These are phyloP conservation scores for Hyposoter didymator DNA, from an alignment of 2,888 invertebrate species.

Conservation along the genomic window DNA sequence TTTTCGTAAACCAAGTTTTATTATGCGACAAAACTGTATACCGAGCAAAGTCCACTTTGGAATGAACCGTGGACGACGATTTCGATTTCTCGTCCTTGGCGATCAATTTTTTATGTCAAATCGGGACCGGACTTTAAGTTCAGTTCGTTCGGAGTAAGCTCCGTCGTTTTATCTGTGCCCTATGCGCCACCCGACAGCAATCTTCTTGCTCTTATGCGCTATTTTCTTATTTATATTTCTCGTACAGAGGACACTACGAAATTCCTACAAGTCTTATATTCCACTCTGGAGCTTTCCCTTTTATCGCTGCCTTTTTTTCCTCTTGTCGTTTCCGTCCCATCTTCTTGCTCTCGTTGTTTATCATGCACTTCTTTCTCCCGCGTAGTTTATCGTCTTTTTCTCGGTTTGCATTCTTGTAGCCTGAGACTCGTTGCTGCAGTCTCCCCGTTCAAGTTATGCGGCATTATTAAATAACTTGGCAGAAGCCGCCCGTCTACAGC, in stretches of 20 bases:
- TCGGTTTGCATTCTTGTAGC: slow-evolving; percentile 8
- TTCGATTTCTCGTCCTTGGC: slow-evolving; percentile 3
- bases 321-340: slow-evolving; percentile 1
- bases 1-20: background rate
- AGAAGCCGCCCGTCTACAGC: slow-evolving; percentile 63
- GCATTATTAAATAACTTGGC: slow-evolving; percentile 71
- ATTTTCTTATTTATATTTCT: slow-evolving; percentile 67
- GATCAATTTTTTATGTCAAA: background rate
- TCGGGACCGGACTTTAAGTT: background rate
- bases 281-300: slow-evolving; percentile 14
- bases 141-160: slow-evolving; percentile 1
- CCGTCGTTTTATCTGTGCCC: background rate
- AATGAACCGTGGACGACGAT: background rate
- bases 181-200: background rate
- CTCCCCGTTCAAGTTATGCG: slow-evolving; percentile 61
- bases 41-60: background rate
- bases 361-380: slow-evolving; percentile 11
- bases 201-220: slow-evolving; percentile 38
- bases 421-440: background rate
- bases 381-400: slow-evolving; percentile 17
- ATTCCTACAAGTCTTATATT: slow-evolving; percentile 63
- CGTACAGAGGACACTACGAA: slow-evolving; percentile 41
- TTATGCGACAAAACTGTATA: background rate
- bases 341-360: background rate
- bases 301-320: slow-evolving; percentile 11